Percentiles rank a stretch among this genome's conserved stretches.
These are phyloP conservation scores for Capitulum mitella DNA, from an alignment of 2,888 invertebrate species.

Conservation along the genomic window DNA sequence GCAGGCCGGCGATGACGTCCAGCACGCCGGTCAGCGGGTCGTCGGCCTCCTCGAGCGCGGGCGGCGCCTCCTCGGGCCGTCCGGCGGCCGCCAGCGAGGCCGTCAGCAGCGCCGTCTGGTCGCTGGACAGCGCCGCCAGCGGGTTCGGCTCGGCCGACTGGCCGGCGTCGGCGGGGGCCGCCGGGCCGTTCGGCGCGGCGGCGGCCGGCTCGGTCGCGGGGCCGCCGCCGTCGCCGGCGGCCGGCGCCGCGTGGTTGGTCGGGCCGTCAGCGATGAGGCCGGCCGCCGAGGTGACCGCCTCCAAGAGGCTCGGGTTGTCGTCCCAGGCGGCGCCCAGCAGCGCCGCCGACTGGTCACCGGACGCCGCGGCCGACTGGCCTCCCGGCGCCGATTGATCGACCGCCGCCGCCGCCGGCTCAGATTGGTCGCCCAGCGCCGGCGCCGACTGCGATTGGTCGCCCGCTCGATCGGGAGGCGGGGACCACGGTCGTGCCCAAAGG, in stretches of 20 bases:
- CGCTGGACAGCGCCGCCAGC: neutral
- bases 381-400: neutral
- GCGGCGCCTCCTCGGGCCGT: neutral
- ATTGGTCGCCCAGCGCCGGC: neutral
- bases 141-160: neutral
- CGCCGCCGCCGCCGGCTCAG: neutral
- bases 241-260: neutral
- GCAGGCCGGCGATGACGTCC: conserved; percentile 48
- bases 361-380: neutral
- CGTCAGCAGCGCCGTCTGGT: conserved; percentile 32
- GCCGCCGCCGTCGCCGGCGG: neutral
- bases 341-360: neutral
- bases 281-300: neutral
- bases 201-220: neutral
- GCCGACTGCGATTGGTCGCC: neutral
- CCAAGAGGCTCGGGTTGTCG: neutral
- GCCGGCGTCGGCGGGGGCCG: neutral
- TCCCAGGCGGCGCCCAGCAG: neutral
- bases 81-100: conserved; percentile 24
- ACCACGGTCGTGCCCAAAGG: conserved; percentile 57
- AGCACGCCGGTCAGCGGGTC: conserved; percentile 54
- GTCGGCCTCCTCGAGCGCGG: neutral
- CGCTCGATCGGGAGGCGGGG: neutral
- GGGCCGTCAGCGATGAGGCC: neutral
- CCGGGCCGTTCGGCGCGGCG: neutral